phyloP scores from a whole-genome alignment of 2,888 invertebrate species.

The Drosophila atroscutellata region DNA sequence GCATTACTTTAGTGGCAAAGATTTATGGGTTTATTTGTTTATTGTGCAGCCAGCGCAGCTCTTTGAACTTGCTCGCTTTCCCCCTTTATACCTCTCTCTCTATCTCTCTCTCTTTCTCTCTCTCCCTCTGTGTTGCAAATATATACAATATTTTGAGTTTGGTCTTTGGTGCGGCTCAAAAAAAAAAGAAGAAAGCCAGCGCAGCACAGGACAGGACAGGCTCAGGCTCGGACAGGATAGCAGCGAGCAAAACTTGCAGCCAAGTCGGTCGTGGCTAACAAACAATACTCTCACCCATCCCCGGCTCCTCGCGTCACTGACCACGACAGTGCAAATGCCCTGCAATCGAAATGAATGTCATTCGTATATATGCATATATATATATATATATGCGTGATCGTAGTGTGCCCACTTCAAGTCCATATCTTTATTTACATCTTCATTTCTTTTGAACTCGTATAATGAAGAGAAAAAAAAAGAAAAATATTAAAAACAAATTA shows the following conservation, averaged over 20 bases:
- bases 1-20: conserved; percentile 68
- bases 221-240: conserved; percentile 12
- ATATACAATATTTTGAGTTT: conserved; percentile 45
- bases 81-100: neutral
- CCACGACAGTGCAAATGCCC: conserved; percentile 17
- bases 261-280: conserved; percentile 10
- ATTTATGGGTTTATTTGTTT: conserved; percentile 80
- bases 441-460: neutral
- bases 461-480: neutral
- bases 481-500: neutral
- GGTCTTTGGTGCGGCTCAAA: conserved; percentile 43
- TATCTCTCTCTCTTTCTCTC: neutral
- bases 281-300: neutral
- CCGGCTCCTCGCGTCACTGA: neutral
- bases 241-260: conserved; percentile 18
- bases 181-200: neutral
- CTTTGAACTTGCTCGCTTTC: neutral
- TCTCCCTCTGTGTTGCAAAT: conserved; percentile 21
- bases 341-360: neutral
- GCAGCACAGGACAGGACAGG: conserved; percentile 10
- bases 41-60: conserved; percentile 42
- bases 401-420: neutral
- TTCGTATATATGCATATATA: neutral
- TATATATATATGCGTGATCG: neutral
- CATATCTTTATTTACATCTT: too few species aligned